Evolutionary conservation across 1,140 invertebrate genomes (phyloP).

Genomic region (Antheraea mylitta): DNA sequence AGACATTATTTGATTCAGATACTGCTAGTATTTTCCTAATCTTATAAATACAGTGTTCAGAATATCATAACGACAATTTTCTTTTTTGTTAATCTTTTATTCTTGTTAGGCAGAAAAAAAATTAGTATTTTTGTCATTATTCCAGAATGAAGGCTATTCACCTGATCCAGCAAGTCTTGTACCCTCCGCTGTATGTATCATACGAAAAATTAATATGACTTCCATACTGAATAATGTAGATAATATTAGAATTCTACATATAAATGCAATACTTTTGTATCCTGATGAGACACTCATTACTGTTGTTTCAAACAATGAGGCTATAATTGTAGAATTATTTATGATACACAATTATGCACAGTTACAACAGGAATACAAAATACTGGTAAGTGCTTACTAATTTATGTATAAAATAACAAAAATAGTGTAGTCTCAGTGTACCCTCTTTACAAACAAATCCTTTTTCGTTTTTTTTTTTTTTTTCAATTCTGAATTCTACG

Average conservation of each 20-base stretch:
- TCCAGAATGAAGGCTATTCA: constrained; percentile 8
- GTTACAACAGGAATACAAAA: constrained; percentile 34
- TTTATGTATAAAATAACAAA: no score
- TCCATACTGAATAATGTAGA: constrained; percentile 34
- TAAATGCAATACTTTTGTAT: constrained; percentile 44
- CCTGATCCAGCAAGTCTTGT: constrained; percentile 44
- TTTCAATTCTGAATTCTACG: no score
- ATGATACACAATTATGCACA: constrained; percentile 25
- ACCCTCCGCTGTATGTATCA: constrained; percentile 43
- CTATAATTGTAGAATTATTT: constrained; percentile 36
- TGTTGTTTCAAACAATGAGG: constrained; percentile 27
- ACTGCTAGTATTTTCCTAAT: no score
- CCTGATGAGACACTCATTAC: constrained; percentile 43
- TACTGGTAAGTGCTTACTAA: constrained; percentile 33
- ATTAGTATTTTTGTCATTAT: neutral
- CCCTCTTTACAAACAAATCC: no score
- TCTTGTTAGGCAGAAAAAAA: no score
- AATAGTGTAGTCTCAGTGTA: no score
- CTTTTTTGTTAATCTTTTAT: neutral
- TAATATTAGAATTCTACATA: constrained; percentile 40
- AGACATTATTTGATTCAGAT: no score
- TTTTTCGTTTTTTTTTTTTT: no score
- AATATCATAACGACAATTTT: no score
- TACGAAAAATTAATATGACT: constrained; percentile 44
- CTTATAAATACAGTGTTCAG: no score